Evolutionary conservation across 2,113 vertebrate species (phyloP), one percentile per base, ranked within the genome.

Genomic region (Rhabdomys dilectus): DNA sequence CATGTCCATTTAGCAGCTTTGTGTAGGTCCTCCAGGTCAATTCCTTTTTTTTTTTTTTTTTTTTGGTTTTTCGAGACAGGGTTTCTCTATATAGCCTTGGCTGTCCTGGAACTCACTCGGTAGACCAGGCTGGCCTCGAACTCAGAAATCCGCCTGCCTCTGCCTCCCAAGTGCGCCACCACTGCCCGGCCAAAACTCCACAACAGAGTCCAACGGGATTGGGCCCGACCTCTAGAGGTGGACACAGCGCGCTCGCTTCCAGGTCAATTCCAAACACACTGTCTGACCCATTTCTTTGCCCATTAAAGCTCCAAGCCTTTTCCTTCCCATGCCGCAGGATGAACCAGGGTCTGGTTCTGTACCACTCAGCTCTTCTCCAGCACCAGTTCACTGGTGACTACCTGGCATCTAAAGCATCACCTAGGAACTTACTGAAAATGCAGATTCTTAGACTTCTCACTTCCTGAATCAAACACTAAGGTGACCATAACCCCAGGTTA

Each of bases 381-480:
- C 29, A 72, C 53, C 19, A 90, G 70, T 31, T 88, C 62, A 97
- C 64, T 66, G 42, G 87, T 95, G 58, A 91, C 29, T 68, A 36
- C n/a, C 36, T 90, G 31, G 22, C 76, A 91, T 86, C 48, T 91
- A 82, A 42, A 66, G 13, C 76, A 86, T 85, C 73, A 85, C 7
- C 31, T 66, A 31, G 80, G 24, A 95, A 82, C 64, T 86, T 92
- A 19, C 1, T 88, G 91, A 68, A 92, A 96, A 88, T 90, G 17
- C 45, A 93, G 24, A 77, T 93, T 94, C 42, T 80, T 66, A 95
- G 48, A 82, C 17, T 29, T 53, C 60, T 92, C 34, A 93, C 24
- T 88, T n/a, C 92, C 21, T 56, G 24, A 96, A 86, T 86, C 11
- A 93, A 92, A 77, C 24, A 89, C n/a, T 76, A 72, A 93, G 64